Conservation (phyloP, 2,797 vertebrate species). For the Aldrovandia affinis region DNA sequence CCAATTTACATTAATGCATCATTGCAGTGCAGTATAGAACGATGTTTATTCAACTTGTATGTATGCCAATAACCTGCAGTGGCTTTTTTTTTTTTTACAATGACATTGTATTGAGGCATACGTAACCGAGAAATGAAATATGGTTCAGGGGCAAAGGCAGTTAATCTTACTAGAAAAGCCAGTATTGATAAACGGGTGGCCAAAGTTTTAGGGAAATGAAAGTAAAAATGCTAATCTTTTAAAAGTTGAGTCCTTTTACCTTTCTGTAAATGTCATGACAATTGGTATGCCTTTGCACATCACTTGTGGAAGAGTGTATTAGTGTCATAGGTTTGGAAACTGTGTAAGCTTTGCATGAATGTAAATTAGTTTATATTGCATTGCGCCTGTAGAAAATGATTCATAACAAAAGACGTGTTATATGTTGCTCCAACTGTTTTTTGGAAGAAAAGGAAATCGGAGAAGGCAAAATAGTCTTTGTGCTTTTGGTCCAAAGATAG, state of each 20-base stretch:
- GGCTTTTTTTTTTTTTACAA: too few species aligned
- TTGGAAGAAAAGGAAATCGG: not conserved
- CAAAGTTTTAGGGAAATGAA: not conserved
- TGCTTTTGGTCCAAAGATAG: not conserved
- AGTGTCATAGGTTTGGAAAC: not conserved
- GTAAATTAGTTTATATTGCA: not conserved
- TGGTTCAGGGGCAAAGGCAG: not conserved
- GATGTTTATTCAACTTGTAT: too few species aligned
- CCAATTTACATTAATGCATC: not conserved
- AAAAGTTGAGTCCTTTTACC: not conserved
- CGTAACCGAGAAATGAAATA: not conserved
- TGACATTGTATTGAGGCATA: not conserved
- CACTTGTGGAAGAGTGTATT: not conserved
- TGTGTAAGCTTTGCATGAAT: not conserved
- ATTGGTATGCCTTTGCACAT: not conserved
- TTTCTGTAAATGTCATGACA: not conserved
- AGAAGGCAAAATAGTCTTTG: not conserved
- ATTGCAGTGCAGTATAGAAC: too few species aligned
- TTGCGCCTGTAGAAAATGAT: not conserved
- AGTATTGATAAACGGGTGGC: not conserved
- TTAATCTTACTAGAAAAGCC: not conserved
- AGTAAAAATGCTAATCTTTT: not conserved
- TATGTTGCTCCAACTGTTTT: not conserved
- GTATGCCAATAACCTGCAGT: too few species aligned
- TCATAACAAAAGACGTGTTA: not conserved